Base-by-base conservation (phyloP, 1,140 invertebrate species). In the Halesus radiatus region DNA sequence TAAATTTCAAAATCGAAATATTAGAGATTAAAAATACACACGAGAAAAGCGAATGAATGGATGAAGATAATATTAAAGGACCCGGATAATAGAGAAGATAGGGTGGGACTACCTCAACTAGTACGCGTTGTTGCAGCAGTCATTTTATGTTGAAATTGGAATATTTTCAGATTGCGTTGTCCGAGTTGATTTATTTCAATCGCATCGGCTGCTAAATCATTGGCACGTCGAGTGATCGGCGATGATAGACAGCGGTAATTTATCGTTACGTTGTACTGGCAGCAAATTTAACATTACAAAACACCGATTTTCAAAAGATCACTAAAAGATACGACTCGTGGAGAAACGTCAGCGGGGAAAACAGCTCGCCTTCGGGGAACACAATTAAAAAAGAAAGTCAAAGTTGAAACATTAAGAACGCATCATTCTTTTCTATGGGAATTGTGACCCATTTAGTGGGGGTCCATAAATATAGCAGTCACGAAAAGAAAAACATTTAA, bases 211-310 rank as follows among this genome's bases (percentile, higher is more conserved):
- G 29, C 64, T 68, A 50, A 68, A 68, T 68, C 23, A 72, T 72
- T 72, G 68, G 68, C 68, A 72, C 68, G 50, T n/a, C 68, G 68
- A 53, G 3, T 53, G 68, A 72, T 53, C 37, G 20, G n/a, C 50
- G 68, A 72, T 72, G 68, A 72, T 53, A 72, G 68, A 72, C 68
- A 72, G 20, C 8, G 5, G 26, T 52, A 16, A 72, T 72, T 53
- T 72, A 72, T 72, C 13, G 68, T 22, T 20, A 53, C 37, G 26
- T 54, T 72, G 32, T 52, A 72, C 68, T 72, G 68, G 68, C 68
- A 72, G 23, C 68, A 29, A 72, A 72, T 22, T 45, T 72, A 26
- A 72, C 20, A 72, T 72, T 72, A 72, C 64, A 68, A 68, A 72
- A 72, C 20, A 72, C 13, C 22, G 16, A 72, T 52, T 72, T 54